phyloP scores from a whole-genome alignment of 2,888 invertebrate genomes.

The Spodoptera picta region DNA sequence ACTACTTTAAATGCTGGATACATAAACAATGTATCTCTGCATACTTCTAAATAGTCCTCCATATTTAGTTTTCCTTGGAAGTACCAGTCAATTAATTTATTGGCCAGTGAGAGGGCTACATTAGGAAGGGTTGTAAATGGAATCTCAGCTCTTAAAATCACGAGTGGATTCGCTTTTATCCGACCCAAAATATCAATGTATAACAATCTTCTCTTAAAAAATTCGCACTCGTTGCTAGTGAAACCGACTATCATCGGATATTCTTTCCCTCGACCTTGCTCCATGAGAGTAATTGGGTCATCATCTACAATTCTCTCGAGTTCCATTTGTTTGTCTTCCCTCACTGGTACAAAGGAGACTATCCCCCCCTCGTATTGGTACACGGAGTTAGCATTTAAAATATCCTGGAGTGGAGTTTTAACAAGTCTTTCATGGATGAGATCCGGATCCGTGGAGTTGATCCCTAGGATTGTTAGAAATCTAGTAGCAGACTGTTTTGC shows the following conservation, averaged over 20 bases:
- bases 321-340: conserved; percentile 53
- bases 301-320: conserved; percentile 58
- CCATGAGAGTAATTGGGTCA: conserved; percentile 57
- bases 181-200: conserved; percentile 27
- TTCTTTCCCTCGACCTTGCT: conserved; percentile 56
- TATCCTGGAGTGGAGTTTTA: conserved; percentile 59
- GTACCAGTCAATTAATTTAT: conserved; percentile 44
- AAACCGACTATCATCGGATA: conserved; percentile 58
- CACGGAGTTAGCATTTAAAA: conserved; percentile 55
- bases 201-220: conserved; percentile 23
- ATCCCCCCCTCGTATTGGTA: conserved; percentile 45
- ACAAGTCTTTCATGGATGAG: conserved; percentile 54
- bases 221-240: conserved; percentile 47
- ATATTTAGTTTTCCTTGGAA: conserved; percentile 44
- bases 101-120: conserved; percentile 27
- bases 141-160: conserved; percentile 48
- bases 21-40: conserved; percentile 48
- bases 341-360: conserved; percentile 56
- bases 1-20: conserved; percentile 60
- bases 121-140: conserved; percentile 32
- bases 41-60: conserved; percentile 40
- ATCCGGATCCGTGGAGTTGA: conserved; percentile 55
- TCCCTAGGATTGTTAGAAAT: conserved; percentile 74
- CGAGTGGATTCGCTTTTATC: conserved; percentile 58
- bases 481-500: conserved; percentile 41